Percentiles rank a stretch among this genome's conserved stretches.
Evolutionary conservation across 1,140 invertebrate species (phyloP).

Genomic region (Drosophila parabipectinata): DNA sequence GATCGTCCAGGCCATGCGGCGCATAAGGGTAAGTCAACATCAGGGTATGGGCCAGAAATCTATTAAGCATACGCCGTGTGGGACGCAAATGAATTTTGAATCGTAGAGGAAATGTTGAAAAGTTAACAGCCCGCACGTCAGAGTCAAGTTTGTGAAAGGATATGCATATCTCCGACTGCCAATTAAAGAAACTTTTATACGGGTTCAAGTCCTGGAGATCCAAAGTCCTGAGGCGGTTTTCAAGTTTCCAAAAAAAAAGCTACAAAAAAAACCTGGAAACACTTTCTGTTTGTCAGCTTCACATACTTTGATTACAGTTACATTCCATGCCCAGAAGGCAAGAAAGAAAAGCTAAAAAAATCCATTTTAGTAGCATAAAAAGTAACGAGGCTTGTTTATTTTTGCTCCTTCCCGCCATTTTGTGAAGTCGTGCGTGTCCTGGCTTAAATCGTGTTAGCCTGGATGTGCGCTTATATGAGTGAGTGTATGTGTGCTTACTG

Average conservation of each 20-base stretch:
- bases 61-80: conserved; percentile 54
- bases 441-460: conserved; percentile 65
- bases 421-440: conserved; percentile 60
- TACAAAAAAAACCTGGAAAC: conserved; percentile 56
- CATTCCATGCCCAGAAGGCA: conserved; percentile 32
- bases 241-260: conserved; percentile 10
- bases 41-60: conserved; percentile 14
- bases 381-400: conserved; percentile 68
- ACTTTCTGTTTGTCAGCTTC: conserved; percentile 55
- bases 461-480: conserved; percentile 19
- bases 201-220: neutral
- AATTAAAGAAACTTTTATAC: conserved; percentile 63
- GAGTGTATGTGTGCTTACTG: conserved; percentile 19
- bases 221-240: conserved; percentile 42
- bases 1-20: conserved; percentile 99
- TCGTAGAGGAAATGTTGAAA: conserved; percentile 18
- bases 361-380: conserved; percentile 59
- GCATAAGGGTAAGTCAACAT: conserved; percentile 93
- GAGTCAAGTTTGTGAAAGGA: conserved; percentile 1
- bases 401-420: conserved; percentile 30
- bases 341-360: conserved; percentile 12
- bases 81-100: conserved; percentile 18
- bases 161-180: conserved; percentile 45
- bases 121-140: conserved; percentile 43
- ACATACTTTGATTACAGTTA: conserved; percentile 72